Percentiles rank a stretch among this genome's conserved stretches.
These are phyloP conservation scores for Bombus confusus DNA, from an alignment of 1,140 invertebrate genomes.

Conservation along the genomic window DNA sequence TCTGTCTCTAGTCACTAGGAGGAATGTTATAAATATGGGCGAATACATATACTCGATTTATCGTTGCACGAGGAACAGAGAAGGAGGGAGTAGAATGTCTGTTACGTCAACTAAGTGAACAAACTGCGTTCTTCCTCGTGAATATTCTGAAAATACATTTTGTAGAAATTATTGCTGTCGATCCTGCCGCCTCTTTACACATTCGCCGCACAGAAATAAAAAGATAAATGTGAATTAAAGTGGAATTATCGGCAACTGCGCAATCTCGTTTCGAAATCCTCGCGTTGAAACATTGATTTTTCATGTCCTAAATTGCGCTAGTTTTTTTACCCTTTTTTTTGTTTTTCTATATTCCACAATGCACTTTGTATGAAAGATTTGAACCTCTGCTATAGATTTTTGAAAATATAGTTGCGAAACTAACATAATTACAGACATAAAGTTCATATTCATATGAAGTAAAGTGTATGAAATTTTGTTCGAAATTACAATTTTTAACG, in stretches of 20 bases:
- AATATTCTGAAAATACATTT: background rate
- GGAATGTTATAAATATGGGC: constrained; percentile 8
- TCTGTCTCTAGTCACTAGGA: background rate
- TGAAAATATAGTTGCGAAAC: background rate
- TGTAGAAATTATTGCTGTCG: background rate
- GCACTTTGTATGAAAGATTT: background rate
- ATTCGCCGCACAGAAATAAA: no score
- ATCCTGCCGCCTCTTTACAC: background rate
- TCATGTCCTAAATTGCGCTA: background rate
- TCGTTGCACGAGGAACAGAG: background rate
- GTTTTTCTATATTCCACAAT: background rate
- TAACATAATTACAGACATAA: background rate
- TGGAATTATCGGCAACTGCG: background rate
- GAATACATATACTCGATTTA: background rate
- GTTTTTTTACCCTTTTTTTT: background rate
- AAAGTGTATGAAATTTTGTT: background rate
- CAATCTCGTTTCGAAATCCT: background rate
- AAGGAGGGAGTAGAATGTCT: background rate
- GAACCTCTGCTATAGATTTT: background rate
- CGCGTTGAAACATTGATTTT: background rate
- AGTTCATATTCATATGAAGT: background rate
- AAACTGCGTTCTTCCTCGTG: background rate
- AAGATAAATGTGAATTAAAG: background rate
- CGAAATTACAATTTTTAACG: background rate
- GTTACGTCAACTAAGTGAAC: background rate